phyloP scores from a whole-genome alignment of 2,113 vertebrate genomes.

The Brevimyrus niger region DNA sequence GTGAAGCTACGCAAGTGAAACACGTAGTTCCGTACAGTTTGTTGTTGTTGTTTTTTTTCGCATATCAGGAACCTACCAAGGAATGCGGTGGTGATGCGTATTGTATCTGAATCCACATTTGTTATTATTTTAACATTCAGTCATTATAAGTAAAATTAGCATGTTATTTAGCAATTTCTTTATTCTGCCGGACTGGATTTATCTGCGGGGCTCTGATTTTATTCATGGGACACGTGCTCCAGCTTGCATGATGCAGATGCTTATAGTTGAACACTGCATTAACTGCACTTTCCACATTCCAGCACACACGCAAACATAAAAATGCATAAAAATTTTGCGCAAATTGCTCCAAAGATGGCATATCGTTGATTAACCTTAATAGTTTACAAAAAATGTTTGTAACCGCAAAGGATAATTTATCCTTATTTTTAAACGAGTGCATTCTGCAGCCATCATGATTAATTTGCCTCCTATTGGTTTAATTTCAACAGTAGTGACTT shows the following conservation, averaged over 20 bases:
- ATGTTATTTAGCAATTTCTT: not conserved
- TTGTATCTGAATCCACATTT: not conserved
- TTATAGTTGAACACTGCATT: not conserved
- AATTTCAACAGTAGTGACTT: slow-evolving; percentile 46
- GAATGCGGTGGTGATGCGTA: not conserved
- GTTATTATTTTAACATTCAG: not conserved
- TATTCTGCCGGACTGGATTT: not conserved
- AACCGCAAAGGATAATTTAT: slow-evolving; percentile 30
- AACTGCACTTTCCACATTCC: not conserved
- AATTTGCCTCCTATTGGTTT: slow-evolving; percentile 48
- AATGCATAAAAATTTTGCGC: not conserved
- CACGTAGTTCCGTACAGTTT: not conserved
- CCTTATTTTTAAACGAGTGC: slow-evolving; percentile 42
- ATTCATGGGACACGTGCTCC: not conserved
- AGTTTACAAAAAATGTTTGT: not conserved
- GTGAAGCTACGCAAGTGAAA: not conserved
- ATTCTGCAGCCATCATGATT: slow-evolving; percentile 50
- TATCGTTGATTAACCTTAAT: not conserved
- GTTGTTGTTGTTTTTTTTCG: not conserved
- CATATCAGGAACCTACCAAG: not conserved
- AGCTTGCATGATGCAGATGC: not conserved
- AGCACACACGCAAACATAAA: not conserved
- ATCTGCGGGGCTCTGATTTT: not conserved
- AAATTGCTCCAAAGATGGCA: not conserved
- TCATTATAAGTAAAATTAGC: not conserved